Evolutionary conservation across 2,113 vertebrate genomes (phyloP).

Genomic region (Pelobates fuscus): DNA sequence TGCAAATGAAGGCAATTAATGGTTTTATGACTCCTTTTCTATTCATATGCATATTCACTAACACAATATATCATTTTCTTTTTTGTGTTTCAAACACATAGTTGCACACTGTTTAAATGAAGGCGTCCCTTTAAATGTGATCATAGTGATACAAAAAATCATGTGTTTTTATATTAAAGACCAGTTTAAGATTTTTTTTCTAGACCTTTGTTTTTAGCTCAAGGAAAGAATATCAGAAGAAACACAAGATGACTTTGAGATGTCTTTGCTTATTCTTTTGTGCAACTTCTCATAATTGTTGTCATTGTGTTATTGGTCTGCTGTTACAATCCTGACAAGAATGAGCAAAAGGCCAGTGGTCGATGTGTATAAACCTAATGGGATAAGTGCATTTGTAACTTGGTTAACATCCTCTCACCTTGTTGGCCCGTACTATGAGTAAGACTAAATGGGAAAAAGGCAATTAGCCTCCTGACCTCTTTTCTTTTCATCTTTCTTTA

Average conservation of each 20-base stretch:
- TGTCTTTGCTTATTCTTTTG: constrained; percentile 28
- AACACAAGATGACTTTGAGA: constrained; percentile 32
- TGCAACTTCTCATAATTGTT: constrained; percentile 3
- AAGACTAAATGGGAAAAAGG: constrained; percentile 43
- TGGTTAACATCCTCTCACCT: constrained; percentile 43
- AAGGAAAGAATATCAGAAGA: constrained; percentile 11
- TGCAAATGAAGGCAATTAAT: too few relatives aligned
- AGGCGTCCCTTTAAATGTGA: too few relatives aligned
- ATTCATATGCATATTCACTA: too few relatives aligned
- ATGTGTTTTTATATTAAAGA: too few relatives aligned
- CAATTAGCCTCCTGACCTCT: constrained; percentile 32
- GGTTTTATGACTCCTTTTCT: too few relatives aligned
- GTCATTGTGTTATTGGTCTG: constrained; percentile 9
- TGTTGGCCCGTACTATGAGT: constrained; percentile 6
- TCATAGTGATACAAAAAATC: too few relatives aligned
- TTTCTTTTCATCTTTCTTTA: constrained; percentile 30
- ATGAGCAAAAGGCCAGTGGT: constrained; percentile 29
- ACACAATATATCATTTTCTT: too few relatives aligned
- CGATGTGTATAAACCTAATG: constrained; percentile 39
- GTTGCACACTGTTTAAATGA: too few relatives aligned
- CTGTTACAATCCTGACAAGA: constrained; percentile 14
- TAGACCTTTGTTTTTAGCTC: not conserved
- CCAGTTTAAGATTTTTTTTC: too few relatives aligned
- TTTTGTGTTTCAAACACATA: too few relatives aligned
- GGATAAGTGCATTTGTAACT: constrained; percentile 36